Conservation (phyloP, 2,797 vertebrate species). For the Acomys russatus region DNA sequence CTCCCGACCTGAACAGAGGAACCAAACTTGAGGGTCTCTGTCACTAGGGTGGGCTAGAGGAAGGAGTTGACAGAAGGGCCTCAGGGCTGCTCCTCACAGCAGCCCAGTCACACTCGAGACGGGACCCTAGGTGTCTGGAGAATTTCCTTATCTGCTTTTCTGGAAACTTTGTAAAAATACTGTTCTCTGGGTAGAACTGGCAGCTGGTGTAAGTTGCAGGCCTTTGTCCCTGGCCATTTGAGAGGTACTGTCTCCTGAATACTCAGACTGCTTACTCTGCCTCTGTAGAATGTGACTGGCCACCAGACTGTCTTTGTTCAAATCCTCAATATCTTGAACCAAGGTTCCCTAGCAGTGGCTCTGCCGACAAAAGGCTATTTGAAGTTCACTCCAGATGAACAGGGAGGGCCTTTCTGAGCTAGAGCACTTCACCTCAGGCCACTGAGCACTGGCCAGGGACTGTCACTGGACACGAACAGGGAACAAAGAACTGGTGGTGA, state of each 20-base stretch:
- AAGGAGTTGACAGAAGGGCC: background rate
- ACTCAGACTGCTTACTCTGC: background rate
- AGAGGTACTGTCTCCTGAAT: background rate
- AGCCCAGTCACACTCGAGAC: background rate
- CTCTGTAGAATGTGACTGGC: background rate
- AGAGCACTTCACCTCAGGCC: background rate
- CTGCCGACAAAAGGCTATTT: background rate
- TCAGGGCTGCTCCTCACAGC: rapidly evolving
- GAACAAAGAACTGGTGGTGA: rapidly evolving
- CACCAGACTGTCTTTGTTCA: background rate
- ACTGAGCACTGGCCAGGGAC: background rate
- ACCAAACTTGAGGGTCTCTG: background rate
- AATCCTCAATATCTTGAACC: background rate
- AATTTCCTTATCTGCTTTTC: background rate
- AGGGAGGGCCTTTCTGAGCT: no score
- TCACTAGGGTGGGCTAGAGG: background rate
- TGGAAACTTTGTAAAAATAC: background rate
- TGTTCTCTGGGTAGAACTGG: background rate
- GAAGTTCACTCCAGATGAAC: background rate
- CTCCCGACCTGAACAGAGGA: background rate
- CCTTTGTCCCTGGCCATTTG: rapidly evolving
- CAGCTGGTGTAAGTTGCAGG: background rate
- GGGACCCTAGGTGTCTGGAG: background rate
- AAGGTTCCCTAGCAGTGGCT: background rate
- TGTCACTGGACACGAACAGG: background rate